Evolutionary conservation across 2,797 vertebrate species (phyloP), one percentile per base, ranked within the genome.

Genomic region (Taeniopygia guttata): DNA sequence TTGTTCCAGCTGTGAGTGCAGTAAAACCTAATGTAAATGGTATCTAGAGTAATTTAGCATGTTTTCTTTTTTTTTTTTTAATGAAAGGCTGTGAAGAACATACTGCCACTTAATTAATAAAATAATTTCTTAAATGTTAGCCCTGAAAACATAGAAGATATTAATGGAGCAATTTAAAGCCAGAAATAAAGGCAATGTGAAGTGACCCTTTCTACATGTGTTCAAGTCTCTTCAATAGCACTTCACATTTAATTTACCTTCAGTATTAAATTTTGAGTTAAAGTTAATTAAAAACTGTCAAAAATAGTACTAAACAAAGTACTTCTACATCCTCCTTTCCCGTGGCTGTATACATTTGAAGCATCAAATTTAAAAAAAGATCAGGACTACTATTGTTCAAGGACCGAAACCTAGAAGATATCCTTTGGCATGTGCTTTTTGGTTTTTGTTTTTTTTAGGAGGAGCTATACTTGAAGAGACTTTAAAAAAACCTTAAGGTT

Each of bases 301-400:
- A 66, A 88, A 92, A 51, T 51, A 67, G 30, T 75, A 34, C 3
- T 36, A 34, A 74, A 30, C 27, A 48, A 36, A 25, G 45, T 67
- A 21, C 11, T 58, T 49, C n/a, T 25, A 25, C 9, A 8, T 67
- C 4, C 4, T 62, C 0, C 59, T 93, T 87, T 10, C 16, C 21
- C 78, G 25, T 40, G 4, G 4, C 30, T 74, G 4, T 29, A 59
- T 70, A 21, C 6, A 42, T 80, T 70, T 40, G 5, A 67, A 76
- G 1, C 21, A 74, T 6, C 0, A 34, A 2, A 32, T 51, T 58
- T 42, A 32, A 12, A 0, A 7, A 52, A 54, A 60, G 30, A 38
- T 36, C 9, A 34, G 22, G 26, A 55, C 8, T 7, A 5, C 10
- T 48, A 4, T 46, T 6, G 23, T 11, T 48, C 45, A 56, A 77